phyloP scores from a whole-genome alignment of 2,113 vertebrate genomes.

The Ploceus nigricollis region DNA sequence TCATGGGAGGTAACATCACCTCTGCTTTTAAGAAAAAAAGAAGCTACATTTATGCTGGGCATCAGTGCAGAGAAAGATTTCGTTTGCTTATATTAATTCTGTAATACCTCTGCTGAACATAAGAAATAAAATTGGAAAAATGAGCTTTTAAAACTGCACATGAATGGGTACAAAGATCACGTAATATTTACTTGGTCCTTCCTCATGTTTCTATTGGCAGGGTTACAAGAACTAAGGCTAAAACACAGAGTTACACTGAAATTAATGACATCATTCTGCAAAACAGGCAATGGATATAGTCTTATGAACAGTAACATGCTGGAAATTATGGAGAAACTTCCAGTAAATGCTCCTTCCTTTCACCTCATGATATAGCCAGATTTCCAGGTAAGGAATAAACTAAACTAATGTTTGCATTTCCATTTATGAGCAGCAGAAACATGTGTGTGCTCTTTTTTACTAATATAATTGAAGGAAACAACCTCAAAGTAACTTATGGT shows the following conservation, averaged over 20 bases:
- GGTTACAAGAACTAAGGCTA: background rate
- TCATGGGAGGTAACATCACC: background rate
- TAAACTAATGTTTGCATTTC: background rate
- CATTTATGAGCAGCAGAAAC: background rate
- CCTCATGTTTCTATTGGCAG: background rate
- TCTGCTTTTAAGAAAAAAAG: background rate
- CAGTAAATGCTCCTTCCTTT: background rate
- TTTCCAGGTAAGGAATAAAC: background rate
- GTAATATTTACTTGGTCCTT: background rate
- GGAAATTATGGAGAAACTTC: background rate
- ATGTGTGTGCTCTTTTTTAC: background rate
- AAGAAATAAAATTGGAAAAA: background rate
- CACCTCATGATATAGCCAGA: background rate
- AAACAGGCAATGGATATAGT: background rate
- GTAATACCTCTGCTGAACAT: background rate
- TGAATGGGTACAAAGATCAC: background rate
- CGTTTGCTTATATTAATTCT: background rate
- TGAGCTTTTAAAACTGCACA: background rate
- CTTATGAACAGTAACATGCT: background rate
- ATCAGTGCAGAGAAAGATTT: background rate
- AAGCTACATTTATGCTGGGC: background rate
- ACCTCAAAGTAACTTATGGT: background rate
- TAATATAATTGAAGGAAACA: background rate
- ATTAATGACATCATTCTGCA: background rate
- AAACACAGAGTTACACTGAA: background rate